A percentile compares a stretch with the other conserved stretches of the same genome.
phyloP scores from a whole-genome alignment of 2,113 vertebrate genomes.

The Anarhynchus alexandrinus region DNA sequence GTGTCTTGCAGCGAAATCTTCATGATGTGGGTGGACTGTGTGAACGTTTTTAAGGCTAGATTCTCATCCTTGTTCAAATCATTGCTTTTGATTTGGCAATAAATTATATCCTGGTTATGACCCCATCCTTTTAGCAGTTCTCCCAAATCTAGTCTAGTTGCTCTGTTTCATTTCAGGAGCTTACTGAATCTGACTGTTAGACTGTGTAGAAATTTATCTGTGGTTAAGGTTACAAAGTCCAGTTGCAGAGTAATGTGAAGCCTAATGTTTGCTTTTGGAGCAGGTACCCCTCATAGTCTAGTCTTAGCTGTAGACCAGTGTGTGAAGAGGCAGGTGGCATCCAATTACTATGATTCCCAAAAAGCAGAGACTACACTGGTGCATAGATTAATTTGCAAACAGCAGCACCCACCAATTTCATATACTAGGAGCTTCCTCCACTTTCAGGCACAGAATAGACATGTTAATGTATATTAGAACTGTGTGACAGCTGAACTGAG shows the following conservation, averaged over 20 bases:
- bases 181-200: neutral
- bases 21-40: neutral
- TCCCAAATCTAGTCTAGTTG: neutral
- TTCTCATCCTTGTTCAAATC: conserved; percentile 9
- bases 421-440: neutral
- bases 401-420: neutral
- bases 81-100: neutral
- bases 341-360: neutral
- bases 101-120: conserved; percentile 16
- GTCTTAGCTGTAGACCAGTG: neutral
- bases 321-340: neutral
- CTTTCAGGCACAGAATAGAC: neutral
- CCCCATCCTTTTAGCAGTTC: neutral
- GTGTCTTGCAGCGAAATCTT: neutral
- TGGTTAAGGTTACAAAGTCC: neutral
- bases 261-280: neutral
- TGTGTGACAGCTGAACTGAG: neutral
- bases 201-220: neutral
- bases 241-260: neutral
- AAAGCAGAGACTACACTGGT: neutral
- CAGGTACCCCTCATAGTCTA: neutral
- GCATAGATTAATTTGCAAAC: neutral
- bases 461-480: neutral
- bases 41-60: neutral
- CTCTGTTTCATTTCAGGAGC: conserved; percentile 16